Conservation (phyloP, 2,113 vertebrate species). For the Orcinus orca region DNA sequence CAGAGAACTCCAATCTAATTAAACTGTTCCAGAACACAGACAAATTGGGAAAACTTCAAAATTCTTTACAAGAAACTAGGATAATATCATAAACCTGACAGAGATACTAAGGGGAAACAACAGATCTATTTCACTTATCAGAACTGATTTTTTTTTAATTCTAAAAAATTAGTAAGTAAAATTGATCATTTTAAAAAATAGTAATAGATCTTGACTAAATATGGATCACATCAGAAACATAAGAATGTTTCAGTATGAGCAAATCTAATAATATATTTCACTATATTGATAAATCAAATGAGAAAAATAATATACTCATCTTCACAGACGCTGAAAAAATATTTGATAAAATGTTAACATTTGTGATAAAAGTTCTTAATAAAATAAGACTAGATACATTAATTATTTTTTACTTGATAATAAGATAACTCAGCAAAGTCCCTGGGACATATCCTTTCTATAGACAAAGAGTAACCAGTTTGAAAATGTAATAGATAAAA, state of each 20-base stretch:
- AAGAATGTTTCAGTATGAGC: not conserved
- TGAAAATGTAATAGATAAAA: not conserved
- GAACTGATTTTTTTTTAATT: not conserved
- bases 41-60: not conserved
- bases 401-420: not conserved
- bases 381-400: not conserved
- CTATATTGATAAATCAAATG: not conserved
- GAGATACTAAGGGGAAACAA: not conserved
- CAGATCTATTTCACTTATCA: conserved; percentile 3
- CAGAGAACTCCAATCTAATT: not conserved
- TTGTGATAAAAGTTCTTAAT: not conserved
- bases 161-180: conserved; percentile 12
- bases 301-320: not conserved
- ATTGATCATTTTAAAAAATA: conserved; percentile 32
- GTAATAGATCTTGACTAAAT: conserved; percentile 2
- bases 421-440: not conserved
- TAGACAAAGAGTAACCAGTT: not conserved
- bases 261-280: not conserved
- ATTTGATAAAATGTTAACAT: not conserved
- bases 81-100: not conserved
- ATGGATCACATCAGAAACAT: not conserved
- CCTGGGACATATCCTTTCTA: not conserved
- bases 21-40: not conserved
- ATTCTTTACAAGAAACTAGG: not conserved
- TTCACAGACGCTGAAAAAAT: not conserved